Evolutionary conservation across 1,140 invertebrate genomes (phyloP), one percentile per base, ranked within the genome.

Genomic region (Drosophila chauvacae): DNA sequence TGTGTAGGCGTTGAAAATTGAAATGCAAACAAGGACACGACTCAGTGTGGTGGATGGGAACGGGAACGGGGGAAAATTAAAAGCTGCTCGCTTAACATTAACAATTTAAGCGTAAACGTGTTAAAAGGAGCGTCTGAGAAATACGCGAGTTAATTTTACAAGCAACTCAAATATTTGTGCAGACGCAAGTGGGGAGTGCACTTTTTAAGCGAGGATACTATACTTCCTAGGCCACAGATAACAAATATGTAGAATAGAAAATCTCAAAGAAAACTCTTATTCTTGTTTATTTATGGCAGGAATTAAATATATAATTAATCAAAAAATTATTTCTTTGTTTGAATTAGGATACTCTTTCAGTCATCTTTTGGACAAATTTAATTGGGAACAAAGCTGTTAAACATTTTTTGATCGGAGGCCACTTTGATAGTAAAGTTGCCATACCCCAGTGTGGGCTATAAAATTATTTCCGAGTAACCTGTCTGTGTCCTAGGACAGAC

Each of bases 91-190:
- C 55, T 44, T 78, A 86, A 81, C 80, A 70, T 86, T 81, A 85
- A 75, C 82, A 81, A 81, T 86, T 86, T 85, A 86, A 86, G 74
- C 57, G 70, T 53, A 86, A 86, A 81, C 82, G 78, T 86, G 81
- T 80, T 72, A 85, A 85, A 80, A 73, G 53, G 55, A 73, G 68
- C 77, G 63, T 74, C 77, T 59, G 72, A 63, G 64, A 85, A 70
- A 74, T 79, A 77, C 78, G 82, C 81, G 42, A 86, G 82, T 86
- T 86, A 86, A 86, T 86, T 86, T 86, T 86, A 60, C 82, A 86
- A 79, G 78, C 82, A 86, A 60, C 65, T 65, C 75, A 86, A 86
- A 86, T 86, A 86, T 86, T 86, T 86, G 82, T 68, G 51, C 44
- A 70, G 59, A 77, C 57, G 60, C 74, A 66, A 51, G 61, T 73